Evolutionary conservation across 2,888 invertebrate genomes (phyloP), one percentile per base, ranked within the genome.

Genomic region (Dolichomitus sp.): DNA sequence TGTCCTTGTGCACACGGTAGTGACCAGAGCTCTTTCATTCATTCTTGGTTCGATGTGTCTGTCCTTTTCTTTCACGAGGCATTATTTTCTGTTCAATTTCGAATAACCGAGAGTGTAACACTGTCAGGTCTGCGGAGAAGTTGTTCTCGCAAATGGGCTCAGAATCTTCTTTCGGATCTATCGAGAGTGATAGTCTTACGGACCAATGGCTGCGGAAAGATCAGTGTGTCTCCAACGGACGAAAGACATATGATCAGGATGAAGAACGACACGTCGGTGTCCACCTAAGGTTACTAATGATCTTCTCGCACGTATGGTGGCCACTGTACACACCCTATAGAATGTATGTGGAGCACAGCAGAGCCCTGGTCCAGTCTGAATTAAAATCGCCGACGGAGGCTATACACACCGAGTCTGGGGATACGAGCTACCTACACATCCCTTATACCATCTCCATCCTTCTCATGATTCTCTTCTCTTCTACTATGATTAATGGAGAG

Each of bases 271-370:
- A 88, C 89, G 88, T 57, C 72, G 90, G 87, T 89, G 92, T 92
- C 92, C 93, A 91, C 91, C 91, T 90, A 90, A 92, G 91, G 92
- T 93, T 93, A 93, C 93, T 93, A 93, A 93, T 93, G 93, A 93
- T 93, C 90, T 57, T 63, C 72, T 89, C 87, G 85, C 88, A 88
- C 89, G 89, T 87, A 42, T 54, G 72, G 72, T 23, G 61, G 74
- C 65, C 76, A 89, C 90, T 89, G 89, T 90, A 70, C 78, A 75
- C 81, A 70, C 83, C 59, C 72, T 65, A 66, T 82, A 89, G 91
- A 92, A 93, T 93, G 91, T 92, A 92, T 93, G 92, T 91, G 91
- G 91, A 93, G 91, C 92, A 61, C 40, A 91, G 90, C 66, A 50
- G 69, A 69, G 80, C 70, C 79, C 76, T 42, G 77, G 77, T 78